These are phyloP conservation scores for Drosophila pseudotakahashii DNA, from an alignment of 2,888 invertebrate genomes.

Conservation along the genomic window DNA sequence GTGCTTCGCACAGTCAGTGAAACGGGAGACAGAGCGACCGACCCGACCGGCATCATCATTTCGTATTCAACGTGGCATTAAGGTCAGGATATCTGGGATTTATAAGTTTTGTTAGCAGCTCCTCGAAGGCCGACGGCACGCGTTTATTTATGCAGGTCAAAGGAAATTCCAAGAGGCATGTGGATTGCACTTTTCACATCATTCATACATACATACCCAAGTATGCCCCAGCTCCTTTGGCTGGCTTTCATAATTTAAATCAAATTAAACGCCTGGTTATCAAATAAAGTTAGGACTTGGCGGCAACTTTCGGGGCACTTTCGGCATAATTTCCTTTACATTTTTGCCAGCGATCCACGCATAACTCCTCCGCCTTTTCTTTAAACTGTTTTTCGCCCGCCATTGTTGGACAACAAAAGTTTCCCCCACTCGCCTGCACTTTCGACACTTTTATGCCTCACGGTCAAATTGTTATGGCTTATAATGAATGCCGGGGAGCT, in stretches of 20 bases:
- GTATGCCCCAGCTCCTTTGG: constrained; percentile 31
- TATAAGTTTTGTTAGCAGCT: constrained; percentile 79
- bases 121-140: constrained; percentile 24
- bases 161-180: constrained; percentile 32
- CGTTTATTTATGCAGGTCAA: constrained; percentile 70
- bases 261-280: constrained; percentile 47
- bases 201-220: constrained; percentile 26
- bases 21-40: constrained; percentile 17
- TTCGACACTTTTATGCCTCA: constrained; percentile 76
- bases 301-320: constrained; percentile 17
- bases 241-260: constrained; percentile 56
- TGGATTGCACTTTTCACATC: constrained; percentile 67
- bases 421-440: constrained; percentile 62
- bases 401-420: constrained; percentile 56
- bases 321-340: constrained; percentile 28
- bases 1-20: constrained; percentile 30
- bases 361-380: constrained; percentile 37
- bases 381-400: constrained; percentile 26
- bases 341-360: constrained; percentile 34
- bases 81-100: constrained; percentile 82
- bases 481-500: constrained; percentile 65
- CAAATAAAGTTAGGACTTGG: constrained; percentile 45
- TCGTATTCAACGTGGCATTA: constrained; percentile 80
- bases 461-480: constrained; percentile 75
- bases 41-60: constrained; percentile 63